These are phyloP conservation scores for Esox lucius DNA, from an alignment of 2,797 vertebrate genomes.

Conservation along the genomic window DNA sequence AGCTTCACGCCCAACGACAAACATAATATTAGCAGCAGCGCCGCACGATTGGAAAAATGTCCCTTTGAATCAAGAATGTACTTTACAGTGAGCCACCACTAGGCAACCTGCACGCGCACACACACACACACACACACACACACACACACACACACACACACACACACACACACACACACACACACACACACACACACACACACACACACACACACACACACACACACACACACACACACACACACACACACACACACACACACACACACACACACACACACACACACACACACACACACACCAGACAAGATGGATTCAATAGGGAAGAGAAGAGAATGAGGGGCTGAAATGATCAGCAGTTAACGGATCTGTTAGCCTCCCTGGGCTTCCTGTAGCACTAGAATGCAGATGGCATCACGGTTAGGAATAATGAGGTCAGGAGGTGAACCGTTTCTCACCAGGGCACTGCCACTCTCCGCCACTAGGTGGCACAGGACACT, in stretches of 20 bases:
- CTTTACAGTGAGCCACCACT: constrained; percentile 66
- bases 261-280: constrained; percentile 14
- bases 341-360: neutral
- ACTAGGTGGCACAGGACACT: constrained; percentile 75
- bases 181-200: neutral
- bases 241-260: constrained; percentile 11
- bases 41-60: constrained; percentile 74
- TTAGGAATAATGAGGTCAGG: constrained; percentile 44
- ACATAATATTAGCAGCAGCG: constrained; percentile 74
- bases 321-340: neutral
- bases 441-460: constrained; percentile 38
- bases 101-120: constrained; percentile 42
- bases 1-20: constrained; percentile 70
- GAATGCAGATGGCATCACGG: constrained; percentile 13
- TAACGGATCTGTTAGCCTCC: neutral
- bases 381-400: neutral
- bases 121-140: constrained; percentile 12
- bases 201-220: neutral
- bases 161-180: constrained; percentile 14
- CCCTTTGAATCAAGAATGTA: constrained; percentile 72
- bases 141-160: neutral
- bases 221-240: neutral
- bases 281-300: neutral
- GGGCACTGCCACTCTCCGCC: constrained; percentile 33
- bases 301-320: neutral